These are phyloP conservation scores for Xyrauchen texanus DNA, from an alignment of 2,113 vertebrate species.

Conservation along the genomic window DNA sequence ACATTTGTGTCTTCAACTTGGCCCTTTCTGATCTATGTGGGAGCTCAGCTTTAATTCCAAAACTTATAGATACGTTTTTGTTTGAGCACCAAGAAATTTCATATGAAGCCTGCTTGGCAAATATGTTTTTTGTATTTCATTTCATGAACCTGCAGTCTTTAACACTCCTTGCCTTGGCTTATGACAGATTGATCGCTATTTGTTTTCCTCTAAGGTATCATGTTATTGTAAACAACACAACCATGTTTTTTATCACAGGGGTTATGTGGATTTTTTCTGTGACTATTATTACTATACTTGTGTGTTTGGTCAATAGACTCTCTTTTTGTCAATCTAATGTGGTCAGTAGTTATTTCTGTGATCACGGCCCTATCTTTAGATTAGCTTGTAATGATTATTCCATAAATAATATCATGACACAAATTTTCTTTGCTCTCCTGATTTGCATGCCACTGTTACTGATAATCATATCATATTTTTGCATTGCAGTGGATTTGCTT, in stretches of 20 bases:
- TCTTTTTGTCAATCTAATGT: constrained; percentile 67
- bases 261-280: constrained; percentile 58
- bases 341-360: constrained; percentile 71
- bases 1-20: constrained; percentile 64
- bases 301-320: constrained; percentile 60
- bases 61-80: constrained; percentile 63
- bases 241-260: constrained; percentile 60
- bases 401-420: constrained; percentile 43
- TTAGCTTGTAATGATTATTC: constrained; percentile 67
- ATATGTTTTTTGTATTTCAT: constrained; percentile 68
- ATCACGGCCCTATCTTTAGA: constrained; percentile 63
- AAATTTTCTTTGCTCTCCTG: constrained; percentile 3
- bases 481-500: constrained; percentile 46
- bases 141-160: constrained; percentile 65
- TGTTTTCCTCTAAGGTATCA: constrained; percentile 61
- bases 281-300: constrained; percentile 1
- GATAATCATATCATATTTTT: constrained; percentile 48
- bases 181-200: constrained; percentile 72
- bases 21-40: constrained; percentile 65
- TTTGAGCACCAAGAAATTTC: constrained; percentile 52
- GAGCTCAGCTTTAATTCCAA: constrained; percentile 65
- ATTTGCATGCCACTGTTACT: constrained; percentile 49
- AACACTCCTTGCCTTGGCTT: constrained; percentile 67
- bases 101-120: constrained; percentile 63
- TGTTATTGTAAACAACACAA: constrained; percentile 54